phyloP scores from a whole-genome alignment of 92 coral and sea anemone genomes.

The Parazoanthus swiftii region DNA sequence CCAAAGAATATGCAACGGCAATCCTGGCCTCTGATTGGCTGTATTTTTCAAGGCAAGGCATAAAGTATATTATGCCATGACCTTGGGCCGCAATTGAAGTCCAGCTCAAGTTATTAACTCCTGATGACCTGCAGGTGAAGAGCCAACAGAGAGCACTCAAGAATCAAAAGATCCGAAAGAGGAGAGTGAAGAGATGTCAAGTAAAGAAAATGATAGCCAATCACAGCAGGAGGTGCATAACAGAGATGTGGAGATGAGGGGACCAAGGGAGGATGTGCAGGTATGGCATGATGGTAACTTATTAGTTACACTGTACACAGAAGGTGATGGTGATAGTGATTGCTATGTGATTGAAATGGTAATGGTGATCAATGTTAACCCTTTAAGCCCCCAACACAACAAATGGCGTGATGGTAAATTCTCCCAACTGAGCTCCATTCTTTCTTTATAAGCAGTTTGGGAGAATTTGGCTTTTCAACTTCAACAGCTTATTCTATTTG shows the following conservation, averaged over 20 bases:
- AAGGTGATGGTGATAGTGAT: background rate
- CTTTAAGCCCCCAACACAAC: too few species aligned
- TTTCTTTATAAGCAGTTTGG: too few species aligned
- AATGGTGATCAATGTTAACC: too few species aligned
- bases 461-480: too few species aligned
- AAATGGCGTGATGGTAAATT: too few species aligned
- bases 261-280: constrained; percentile 18
- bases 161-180: background rate
- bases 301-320: background rate
- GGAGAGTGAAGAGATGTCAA: background rate
- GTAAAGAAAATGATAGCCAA: background rate
- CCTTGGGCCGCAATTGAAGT: background rate
- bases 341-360: background rate
- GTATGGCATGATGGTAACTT: constrained; percentile 9
- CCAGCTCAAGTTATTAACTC: background rate
- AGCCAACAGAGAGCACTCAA: background rate
- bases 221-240: constrained; percentile 1
- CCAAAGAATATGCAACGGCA: too few species aligned
- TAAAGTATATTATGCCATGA: too few species aligned
- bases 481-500: too few species aligned
- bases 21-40: too few species aligned
- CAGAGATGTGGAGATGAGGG: constrained; percentile 12
- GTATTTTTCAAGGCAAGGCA: too few species aligned
- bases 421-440: too few species aligned
- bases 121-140: constrained; percentile 2